Evolutionary conservation across 2,888 invertebrate species (phyloP).

Genomic region (Copidosoma aretas): DNA sequence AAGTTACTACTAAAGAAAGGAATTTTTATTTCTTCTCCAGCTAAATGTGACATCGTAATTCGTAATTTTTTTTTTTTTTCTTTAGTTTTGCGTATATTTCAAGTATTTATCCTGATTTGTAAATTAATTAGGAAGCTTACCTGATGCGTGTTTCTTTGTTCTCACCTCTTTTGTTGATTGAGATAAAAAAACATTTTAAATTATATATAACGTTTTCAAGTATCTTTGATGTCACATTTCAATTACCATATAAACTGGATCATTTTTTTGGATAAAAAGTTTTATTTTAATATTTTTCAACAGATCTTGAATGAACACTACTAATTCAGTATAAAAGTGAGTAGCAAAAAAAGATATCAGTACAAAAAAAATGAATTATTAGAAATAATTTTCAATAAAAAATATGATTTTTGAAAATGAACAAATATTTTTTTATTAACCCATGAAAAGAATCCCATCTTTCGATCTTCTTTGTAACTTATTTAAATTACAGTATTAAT

Average conservation of each 20-base stretch:
- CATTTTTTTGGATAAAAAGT: too few species aligned
- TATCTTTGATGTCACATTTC: background rate
- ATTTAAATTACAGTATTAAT: too few species aligned
- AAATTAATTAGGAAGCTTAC: too few species aligned
- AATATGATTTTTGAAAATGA: conserved; percentile 7
- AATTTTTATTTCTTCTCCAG: background rate
- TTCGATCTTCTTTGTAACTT: too few species aligned
- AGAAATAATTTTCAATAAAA: conserved; percentile 14
- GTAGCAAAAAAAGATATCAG: conserved; percentile 16
- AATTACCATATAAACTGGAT: too few species aligned
- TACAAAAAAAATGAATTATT: conserved; percentile 8
- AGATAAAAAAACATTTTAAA: too few species aligned
- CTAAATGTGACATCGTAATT: conserved; percentile 18
- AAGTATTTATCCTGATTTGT: too few species aligned
- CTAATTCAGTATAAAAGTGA: conserved; percentile 16
- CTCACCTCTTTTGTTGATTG: too few species aligned
- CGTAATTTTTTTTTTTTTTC: background rate
- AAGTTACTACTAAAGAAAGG: conserved; percentile 14
- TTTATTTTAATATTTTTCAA: conserved; percentile 1
- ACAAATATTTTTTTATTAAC: background rate
- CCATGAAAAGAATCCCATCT: background rate
- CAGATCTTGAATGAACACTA: too few species aligned
- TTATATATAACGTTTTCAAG: background rate
- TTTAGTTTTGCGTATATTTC: too few species aligned
- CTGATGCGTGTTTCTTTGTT: too few species aligned